phyloP scores from a whole-genome alignment of 2,797 vertebrate species.

The Onychomys arenicola region DNA sequence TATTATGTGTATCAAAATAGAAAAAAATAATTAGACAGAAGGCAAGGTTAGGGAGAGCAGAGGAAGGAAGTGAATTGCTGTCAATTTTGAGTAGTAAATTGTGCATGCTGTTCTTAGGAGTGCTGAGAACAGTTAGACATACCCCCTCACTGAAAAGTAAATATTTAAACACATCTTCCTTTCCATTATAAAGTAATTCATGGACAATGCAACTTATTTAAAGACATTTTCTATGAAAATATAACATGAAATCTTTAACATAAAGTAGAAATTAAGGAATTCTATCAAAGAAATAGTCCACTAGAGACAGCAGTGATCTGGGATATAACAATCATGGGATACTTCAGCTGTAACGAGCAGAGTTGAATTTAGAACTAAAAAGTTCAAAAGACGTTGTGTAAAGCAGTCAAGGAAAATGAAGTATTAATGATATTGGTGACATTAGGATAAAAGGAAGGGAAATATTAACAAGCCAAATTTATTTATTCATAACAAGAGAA shows the following conservation, averaged over 20 bases:
- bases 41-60: neutral
- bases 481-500: slow-evolving; percentile 45
- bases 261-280: neutral
- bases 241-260: neutral
- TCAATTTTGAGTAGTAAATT: neutral
- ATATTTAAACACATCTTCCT: neutral
- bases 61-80: neutral
- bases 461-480: neutral
- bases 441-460: neutral
- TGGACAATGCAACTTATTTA: neutral
- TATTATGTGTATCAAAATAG: neutral
- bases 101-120: neutral
- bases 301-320: neutral
- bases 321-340: neutral
- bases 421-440: neutral
- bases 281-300: neutral
- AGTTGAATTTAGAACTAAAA: neutral
- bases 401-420: slow-evolving; percentile 44
- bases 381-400: slow-evolving; percentile 13
- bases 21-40: neutral
- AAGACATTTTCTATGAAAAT: neutral
- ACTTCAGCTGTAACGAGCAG: neutral
- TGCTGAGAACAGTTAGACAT: neutral
- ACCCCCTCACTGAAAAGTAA: neutral
- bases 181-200: neutral